phyloP scores from a whole-genome alignment of 2,888 invertebrate genomes.

The Platerodrilus igneus region DNA sequence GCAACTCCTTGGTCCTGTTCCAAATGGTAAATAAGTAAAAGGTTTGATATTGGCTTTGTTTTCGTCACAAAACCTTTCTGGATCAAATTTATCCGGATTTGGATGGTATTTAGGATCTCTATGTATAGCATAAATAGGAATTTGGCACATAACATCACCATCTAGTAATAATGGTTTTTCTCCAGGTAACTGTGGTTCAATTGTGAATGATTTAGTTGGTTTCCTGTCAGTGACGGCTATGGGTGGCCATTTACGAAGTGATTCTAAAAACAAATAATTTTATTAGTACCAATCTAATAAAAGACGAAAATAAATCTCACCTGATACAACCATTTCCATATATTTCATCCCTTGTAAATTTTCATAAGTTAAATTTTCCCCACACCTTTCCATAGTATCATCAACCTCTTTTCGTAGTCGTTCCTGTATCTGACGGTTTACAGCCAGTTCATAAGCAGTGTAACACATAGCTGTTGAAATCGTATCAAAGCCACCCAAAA shows the following conservation, averaged over 20 bases:
- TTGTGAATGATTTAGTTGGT: conserved; percentile 50
- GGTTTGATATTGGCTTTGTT: conserved; percentile 50
- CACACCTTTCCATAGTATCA: conserved; percentile 14
- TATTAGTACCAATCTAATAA: background rate
- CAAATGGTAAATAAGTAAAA: conserved; percentile 53
- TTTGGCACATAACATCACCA: conserved; percentile 48
- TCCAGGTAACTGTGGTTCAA: conserved; percentile 41
- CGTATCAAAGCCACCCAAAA: conserved; percentile 51
- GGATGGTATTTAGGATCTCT: conserved; percentile 54
- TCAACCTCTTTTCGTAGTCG: conserved; percentile 49
- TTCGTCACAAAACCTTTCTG: conserved; percentile 53
- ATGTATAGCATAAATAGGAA: conserved; percentile 52
- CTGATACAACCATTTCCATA: conserved; percentile 58
- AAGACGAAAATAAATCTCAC: conserved; percentile 32
- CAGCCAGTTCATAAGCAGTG: conserved; percentile 53
- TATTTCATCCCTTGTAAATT: conserved; percentile 54
- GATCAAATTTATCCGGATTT: conserved; percentile 51
- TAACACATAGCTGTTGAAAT: conserved; percentile 49
- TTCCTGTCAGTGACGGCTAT: conserved; percentile 47
- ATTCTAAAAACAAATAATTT: conserved; percentile 34
- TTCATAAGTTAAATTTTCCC: conserved; percentile 50
- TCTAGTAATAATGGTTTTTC: conserved; percentile 38
- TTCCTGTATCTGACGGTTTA: conserved; percentile 55
- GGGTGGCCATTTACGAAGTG: conserved; percentile 51
- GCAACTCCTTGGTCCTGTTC: conserved; percentile 44